Conservation (phyloP, 2,888 invertebrate genomes). For the Brachyptera putata region DNA sequence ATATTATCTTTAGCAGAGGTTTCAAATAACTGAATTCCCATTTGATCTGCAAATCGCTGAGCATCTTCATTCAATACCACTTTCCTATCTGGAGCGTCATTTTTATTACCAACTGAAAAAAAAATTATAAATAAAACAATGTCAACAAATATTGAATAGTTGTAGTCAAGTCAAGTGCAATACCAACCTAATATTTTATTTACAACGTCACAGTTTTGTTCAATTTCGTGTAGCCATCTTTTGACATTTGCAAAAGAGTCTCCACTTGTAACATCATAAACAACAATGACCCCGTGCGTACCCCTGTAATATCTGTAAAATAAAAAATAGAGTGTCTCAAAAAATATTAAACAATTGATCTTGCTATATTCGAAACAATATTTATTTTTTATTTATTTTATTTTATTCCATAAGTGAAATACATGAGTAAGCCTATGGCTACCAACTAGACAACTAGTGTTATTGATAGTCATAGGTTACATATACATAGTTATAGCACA, state of each 20-base stretch:
- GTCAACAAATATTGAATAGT: not conserved
- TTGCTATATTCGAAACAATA: too few species aligned
- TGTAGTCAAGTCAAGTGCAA: not conserved
- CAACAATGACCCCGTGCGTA: conserved; percentile 98
- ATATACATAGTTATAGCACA: too few species aligned
- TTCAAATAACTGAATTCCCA: conserved; percentile 96
- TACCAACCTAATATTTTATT: conserved; percentile 79
- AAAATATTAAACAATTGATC: too few species aligned
- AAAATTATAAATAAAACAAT: conserved; percentile 6
- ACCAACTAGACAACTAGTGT: too few species aligned
- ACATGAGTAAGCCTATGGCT: too few species aligned
- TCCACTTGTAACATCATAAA: conserved; percentile 98
- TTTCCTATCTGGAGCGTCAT: conserved; percentile 90
- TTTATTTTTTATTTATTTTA: too few species aligned
- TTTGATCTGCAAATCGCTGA: conserved; percentile 93
- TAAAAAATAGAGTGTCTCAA: too few species aligned
- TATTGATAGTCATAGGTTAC: too few species aligned
- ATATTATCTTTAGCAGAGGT: conserved; percentile 99
- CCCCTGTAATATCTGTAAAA: conserved; percentile 83
- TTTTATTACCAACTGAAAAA: conserved; percentile 90
- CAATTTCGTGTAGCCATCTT: conserved; percentile 98
- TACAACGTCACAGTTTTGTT: conserved; percentile 98
- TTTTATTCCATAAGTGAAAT: too few species aligned
- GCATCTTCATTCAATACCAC: conserved; percentile 97
- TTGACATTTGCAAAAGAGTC: conserved; percentile 99